Evolutionary conservation across 1,140 invertebrate species (phyloP), one percentile per base, ranked within the genome.

Genomic region (Solenopsis fugax): DNA sequence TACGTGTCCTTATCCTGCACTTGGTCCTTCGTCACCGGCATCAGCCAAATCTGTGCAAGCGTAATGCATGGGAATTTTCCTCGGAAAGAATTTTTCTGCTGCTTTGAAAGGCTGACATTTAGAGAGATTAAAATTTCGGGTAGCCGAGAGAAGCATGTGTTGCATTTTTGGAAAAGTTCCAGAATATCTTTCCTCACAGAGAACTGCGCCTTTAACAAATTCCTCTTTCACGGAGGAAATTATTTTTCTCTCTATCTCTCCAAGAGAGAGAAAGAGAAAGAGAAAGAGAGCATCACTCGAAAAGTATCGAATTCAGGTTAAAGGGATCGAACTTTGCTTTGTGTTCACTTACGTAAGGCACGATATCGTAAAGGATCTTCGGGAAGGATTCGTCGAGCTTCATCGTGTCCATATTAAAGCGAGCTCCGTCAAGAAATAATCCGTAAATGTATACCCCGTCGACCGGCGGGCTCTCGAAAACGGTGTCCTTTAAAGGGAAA

Each of bases 401-500:
- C 95, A 97, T 96, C 71, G 94, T 95, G 0, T 96, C 92, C 91
- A 94, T 96, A 93, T 98, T 97, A 97, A 98, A 99, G 41, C 98
- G 96, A 50, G 98, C 98, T 7, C 98, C 98, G 89, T 99, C 98
- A 93, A 98, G 96, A 94, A 97, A 99, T 76, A 99, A 95, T 0
- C 98, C 98, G 91, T 97, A 96, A 62, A 99, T 96, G 93, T 97
- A 97, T 3, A 98, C 97, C 6, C 98, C 98, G 95, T 99, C 98
- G 6, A 96, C 96, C 0, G 98, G 98, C 0, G 96, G 94, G 41
- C 95, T 95, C 0, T 92, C 37, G 52, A 96, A 94, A 2, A 91
- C 89, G 2, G 93, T 94, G 4, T 93, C 91, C 87, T 95, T 93
- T 94, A 96, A 94, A 5, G 96, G 96, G 91, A 97, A 95, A 91